Evolutionary conservation across 2,888 invertebrate genomes (phyloP).

Genomic region (Torymus aiolomorphi): DNA sequence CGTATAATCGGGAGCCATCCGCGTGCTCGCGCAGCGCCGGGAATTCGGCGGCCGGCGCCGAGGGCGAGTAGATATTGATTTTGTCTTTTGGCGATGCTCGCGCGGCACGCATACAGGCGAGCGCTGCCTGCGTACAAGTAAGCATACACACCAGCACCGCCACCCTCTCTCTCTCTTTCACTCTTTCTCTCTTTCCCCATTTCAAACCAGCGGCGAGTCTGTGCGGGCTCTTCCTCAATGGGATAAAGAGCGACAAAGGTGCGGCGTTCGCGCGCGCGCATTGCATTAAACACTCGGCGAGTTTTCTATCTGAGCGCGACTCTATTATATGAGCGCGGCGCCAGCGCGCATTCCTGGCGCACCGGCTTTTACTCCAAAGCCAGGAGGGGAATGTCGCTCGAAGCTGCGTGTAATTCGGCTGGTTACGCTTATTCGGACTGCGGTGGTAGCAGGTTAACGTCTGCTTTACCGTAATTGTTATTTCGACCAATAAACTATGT

Average conservation of each 20-base stretch:
- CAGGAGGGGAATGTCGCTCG: too few species aligned
- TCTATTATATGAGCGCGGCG: too few species aligned
- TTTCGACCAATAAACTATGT: too few species aligned
- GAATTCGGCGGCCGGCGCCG: slow-evolving; percentile 66
- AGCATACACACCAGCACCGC: slow-evolving; percentile 37
- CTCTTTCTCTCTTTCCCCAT: too few species aligned
- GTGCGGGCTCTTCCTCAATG: slow-evolving; percentile 7
- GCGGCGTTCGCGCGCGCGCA: not conserved
- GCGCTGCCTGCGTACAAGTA: too few species aligned
- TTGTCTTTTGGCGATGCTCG: slow-evolving; percentile 70
- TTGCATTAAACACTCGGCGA: slow-evolving; percentile 35
- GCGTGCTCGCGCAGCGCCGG: slow-evolving; percentile 1
- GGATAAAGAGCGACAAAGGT: slow-evolving; percentile 30
- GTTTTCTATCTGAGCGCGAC: not conserved
- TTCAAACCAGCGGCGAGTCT: too few species aligned
- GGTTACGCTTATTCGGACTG: too few species aligned
- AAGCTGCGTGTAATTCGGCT: too few species aligned
- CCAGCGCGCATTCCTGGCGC: too few species aligned
- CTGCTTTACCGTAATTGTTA: too few species aligned
- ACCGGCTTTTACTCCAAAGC: too few species aligned
- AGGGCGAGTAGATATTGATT: slow-evolving; percentile 69
- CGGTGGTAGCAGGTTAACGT: too few species aligned
- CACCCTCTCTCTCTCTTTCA: slow-evolving; percentile 34
- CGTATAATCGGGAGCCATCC: not conserved
- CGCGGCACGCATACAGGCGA: slow-evolving; percentile 27